These are phyloP conservation scores for Lemur catta DNA, from an alignment of 2,797 vertebrate species.

Conservation along the genomic window DNA sequence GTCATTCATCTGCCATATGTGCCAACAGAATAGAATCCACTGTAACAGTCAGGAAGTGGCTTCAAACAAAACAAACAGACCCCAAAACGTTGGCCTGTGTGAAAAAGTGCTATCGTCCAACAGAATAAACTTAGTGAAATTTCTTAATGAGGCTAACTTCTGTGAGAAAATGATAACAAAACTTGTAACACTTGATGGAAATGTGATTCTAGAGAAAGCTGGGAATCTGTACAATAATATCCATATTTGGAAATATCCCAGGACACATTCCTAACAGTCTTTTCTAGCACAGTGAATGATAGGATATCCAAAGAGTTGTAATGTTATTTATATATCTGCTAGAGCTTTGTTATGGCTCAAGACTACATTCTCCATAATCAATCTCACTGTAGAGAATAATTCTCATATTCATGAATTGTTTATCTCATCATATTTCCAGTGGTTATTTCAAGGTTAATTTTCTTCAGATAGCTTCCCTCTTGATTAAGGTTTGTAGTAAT, in stretches of 20 bases:
- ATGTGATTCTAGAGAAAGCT: neutral
- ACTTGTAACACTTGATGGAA: neutral
- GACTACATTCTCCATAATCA: conserved; percentile 58
- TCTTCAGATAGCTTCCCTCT: conserved; percentile 50
- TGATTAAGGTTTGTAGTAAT: conserved; percentile 71
- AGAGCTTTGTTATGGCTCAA: conserved; percentile 14
- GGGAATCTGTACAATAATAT: neutral
- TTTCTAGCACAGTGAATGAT: neutral
- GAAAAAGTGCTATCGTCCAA: neutral
- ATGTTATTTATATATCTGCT: conserved; percentile 14
- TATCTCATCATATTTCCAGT: conserved; percentile 68
- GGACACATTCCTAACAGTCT: neutral
- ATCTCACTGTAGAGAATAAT: conserved; percentile 57
- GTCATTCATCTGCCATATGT: neutral
- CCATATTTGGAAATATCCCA: neutral
- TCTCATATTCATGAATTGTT: conserved; percentile 72
- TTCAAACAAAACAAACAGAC: neutral
- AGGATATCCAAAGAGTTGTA: neutral
- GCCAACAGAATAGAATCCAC: neutral
- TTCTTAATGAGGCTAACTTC: conserved; percentile 16
- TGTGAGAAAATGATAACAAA: neutral
- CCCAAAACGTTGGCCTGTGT: neutral
- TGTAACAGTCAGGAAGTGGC: neutral
- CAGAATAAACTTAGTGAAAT: neutral
- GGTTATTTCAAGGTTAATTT: conserved; percentile 77